Percentiles rank a stretch among this genome's conserved stretches.
phyloP scores from a whole-genome alignment of 2,888 invertebrate genomes.

The Nymphalis polychloros region DNA sequence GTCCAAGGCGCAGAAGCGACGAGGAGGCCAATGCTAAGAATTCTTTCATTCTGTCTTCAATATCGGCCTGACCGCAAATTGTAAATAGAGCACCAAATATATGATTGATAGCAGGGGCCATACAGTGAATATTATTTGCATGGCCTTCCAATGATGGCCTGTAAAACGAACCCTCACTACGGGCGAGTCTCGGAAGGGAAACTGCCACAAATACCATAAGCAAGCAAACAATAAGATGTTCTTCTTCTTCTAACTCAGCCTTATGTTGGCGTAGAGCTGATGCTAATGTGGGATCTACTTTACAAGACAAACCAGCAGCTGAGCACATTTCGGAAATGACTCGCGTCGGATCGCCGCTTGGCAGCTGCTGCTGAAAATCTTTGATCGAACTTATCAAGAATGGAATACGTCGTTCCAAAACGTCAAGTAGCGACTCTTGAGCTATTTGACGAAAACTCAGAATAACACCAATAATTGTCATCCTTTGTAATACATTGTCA shows the following conservation, averaged over 20 bases:
- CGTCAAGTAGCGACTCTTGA: conserved; percentile 96
- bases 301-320: conserved; percentile 95
- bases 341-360: conserved; percentile 93
- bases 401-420: conserved; percentile 95
- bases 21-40: conserved; percentile 96
- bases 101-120: conserved; percentile 97
- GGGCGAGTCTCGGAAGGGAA: conserved; percentile 96
- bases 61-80: conserved; percentile 97
- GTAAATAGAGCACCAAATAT: conserved; percentile 98
- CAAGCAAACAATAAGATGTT: conserved; percentile 95
- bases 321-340: conserved; percentile 99
- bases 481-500: conserved; percentile 96
- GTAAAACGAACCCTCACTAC: conserved; percentile 94
- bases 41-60: conserved; percentile 98
- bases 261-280: conserved; percentile 95
- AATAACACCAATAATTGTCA: conserved; percentile 99
- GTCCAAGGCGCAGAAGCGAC: conserved; percentile 95
- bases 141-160: conserved; percentile 94
- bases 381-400: conserved; percentile 96
- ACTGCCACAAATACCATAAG: conserved; percentile 99
- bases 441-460: conserved; percentile 96
- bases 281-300: conserved; percentile 97
- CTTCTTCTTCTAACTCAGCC: conserved; percentile 93
- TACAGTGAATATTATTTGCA: conserved; percentile 99
- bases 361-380: conserved; percentile 96